phyloP scores from a whole-genome alignment of 2,888 invertebrate genomes.

The Pristionchus arcanus region DNA sequence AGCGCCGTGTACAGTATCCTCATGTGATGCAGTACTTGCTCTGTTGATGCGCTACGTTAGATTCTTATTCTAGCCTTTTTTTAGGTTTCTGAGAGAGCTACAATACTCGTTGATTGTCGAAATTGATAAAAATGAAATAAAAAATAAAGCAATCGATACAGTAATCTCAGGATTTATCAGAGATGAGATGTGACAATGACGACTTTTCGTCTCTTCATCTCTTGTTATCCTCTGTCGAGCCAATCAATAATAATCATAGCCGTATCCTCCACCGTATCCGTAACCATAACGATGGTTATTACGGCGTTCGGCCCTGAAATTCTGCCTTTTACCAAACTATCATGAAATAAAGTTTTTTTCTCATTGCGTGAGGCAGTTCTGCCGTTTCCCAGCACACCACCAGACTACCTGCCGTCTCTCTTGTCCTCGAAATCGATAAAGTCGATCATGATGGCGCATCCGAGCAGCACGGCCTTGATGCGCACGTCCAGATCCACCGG shows the following conservation, averaged over 20 bases:
- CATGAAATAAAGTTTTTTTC: not conserved
- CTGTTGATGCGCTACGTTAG: too few relatives aligned
- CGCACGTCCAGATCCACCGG: constrained; percentile 40
- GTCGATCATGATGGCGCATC: constrained; percentile 10
- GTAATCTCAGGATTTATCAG: constrained; percentile 14
- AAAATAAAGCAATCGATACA: too few relatives aligned
- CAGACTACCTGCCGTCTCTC: not conserved
- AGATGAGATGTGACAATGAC: not conserved
- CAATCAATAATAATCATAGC: not conserved
- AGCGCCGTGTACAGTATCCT: too few relatives aligned
- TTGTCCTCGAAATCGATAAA: constrained; percentile 22
- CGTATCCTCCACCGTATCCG: not conserved
- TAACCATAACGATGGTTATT: not conserved
- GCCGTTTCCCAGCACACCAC: not conserved
- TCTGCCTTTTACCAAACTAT: not conserved
- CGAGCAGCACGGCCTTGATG: constrained; percentile 22
- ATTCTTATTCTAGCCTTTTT: too few relatives aligned
- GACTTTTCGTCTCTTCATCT: not conserved
- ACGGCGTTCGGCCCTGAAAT: not conserved
- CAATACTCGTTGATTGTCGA: too few relatives aligned
- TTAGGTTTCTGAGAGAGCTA: too few relatives aligned
- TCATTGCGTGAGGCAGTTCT: not conserved
- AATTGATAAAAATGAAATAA: too few relatives aligned
- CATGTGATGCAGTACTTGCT: too few relatives aligned
- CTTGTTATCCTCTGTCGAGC: not conserved